Evolutionary conservation across 2,888 invertebrate species (phyloP).

Genomic region (Deroplatys truncata): DNA sequence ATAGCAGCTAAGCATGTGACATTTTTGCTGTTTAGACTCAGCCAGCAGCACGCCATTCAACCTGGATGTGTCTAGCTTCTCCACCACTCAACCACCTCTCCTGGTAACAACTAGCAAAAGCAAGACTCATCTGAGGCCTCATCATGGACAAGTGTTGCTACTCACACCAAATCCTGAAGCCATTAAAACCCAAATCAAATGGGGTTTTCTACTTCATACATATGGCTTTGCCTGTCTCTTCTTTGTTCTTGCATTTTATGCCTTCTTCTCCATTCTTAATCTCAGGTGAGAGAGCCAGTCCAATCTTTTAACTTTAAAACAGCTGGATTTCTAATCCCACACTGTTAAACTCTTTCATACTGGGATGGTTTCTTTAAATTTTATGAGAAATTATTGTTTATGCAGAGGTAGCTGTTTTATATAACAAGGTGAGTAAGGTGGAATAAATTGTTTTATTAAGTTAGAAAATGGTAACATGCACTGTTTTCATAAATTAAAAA

Average conservation of each 20-base stretch:
- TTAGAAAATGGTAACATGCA: background rate
- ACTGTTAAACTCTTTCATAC: background rate
- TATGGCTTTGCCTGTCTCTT: conserved; percentile 55
- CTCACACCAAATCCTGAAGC: conserved; percentile 40
- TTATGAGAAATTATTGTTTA: background rate
- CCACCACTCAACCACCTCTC: background rate
- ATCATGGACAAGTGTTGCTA: conserved; percentile 26
- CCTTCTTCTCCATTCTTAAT: conserved; percentile 52
- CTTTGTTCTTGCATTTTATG: conserved; percentile 52
- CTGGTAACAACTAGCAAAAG: background rate
- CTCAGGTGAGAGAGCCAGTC: conserved; percentile 43
- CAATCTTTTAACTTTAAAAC: background rate
- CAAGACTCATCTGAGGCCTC: background rate
- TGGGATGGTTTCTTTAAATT: background rate
- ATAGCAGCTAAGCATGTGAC: background rate
- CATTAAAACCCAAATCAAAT: conserved; percentile 47
- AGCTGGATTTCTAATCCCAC: background rate
- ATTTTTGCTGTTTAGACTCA: background rate
- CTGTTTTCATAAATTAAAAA: too few relatives aligned
- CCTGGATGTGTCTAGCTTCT: background rate
- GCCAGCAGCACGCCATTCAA: background rate
- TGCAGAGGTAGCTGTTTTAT: too few relatives aligned
- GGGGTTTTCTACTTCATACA: conserved; percentile 52
- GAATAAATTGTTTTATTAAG: background rate
- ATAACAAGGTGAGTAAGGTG: background rate